Percentiles rank a stretch among this genome's conserved stretches.
Conservation (phyloP, 1,140 invertebrate genomes). For the Drosophila pandora region DNA sequence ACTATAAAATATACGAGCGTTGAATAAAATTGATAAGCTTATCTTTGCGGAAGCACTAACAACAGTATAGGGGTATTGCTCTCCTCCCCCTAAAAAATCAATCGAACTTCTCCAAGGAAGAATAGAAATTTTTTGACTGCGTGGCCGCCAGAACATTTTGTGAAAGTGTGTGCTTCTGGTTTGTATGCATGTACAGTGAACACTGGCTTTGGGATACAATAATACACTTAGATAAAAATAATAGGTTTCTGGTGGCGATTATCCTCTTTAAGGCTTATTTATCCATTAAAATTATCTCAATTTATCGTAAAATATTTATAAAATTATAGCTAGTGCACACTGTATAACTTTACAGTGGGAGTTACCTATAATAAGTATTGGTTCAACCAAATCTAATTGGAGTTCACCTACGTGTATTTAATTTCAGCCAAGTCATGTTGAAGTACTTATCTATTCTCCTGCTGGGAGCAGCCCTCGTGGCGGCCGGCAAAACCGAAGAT, state of each 20-base stretch:
- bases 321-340: neutral
- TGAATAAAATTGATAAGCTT: slow-evolving; percentile 53
- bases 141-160: slow-evolving; percentile 39
- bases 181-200: slow-evolving; percentile 26
- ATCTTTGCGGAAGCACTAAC: slow-evolving; percentile 41
- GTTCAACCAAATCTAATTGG: slow-evolving; percentile 17
- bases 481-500: slow-evolving; percentile 78
- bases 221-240: neutral
- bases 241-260: too few relatives aligned
- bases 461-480: slow-evolving; percentile 10
- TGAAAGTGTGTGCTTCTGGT: slow-evolving; percentile 27
- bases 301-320: neutral
- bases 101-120: slow-evolving; percentile 18
- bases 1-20: slow-evolving; percentile 39
- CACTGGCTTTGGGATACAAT: neutral
- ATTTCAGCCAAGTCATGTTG: slow-evolving; percentile 51
- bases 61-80: slow-evolving; percentile 22
- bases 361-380: neutral
- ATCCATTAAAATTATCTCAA: too few relatives aligned
- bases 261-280: too few relatives aligned
- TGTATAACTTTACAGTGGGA: too few relatives aligned
- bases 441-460: slow-evolving; percentile 45
- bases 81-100: neutral
- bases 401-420: slow-evolving; percentile 24
- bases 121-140: slow-evolving; percentile 57